These are phyloP conservation scores for Pyrrhia umbra DNA, from an alignment of 2,888 invertebrate genomes.

Conservation along the genomic window DNA sequence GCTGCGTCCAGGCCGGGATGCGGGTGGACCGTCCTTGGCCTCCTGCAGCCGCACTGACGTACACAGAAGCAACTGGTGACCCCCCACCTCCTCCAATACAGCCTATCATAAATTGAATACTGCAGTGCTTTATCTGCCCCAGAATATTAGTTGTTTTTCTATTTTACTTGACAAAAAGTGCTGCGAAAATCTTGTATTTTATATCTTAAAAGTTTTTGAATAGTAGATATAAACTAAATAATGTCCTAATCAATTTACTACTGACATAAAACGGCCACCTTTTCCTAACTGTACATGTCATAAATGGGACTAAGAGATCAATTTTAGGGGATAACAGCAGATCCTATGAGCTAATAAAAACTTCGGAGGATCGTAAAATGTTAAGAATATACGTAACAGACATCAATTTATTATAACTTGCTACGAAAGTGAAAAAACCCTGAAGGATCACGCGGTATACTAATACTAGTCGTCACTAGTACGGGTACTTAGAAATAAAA, in stretches of 20 bases:
- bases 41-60: constrained; percentile 29
- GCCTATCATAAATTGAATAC: constrained; percentile 16
- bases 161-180: too few species aligned
- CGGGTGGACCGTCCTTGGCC: constrained; percentile 41
- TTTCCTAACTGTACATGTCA: background rate
- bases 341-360: background rate
- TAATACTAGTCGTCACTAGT: too few species aligned
- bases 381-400: too few species aligned
- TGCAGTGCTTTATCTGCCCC: background rate
- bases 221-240: background rate
- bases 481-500: too few species aligned
- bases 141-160: too few species aligned
- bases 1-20: constrained; percentile 19
- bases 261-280: background rate
- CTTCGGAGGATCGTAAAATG: background rate
- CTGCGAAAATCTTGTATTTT: too few species aligned
- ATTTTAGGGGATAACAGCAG: background rate
- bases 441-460: too few species aligned
- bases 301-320: background rate
- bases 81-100: background rate
- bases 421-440: too few species aligned
- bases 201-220: too few species aligned
- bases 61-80: constrained; percentile 32
- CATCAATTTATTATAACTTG: too few species aligned
- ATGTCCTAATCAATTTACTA: background rate